Conservation (phyloP, 2,888 invertebrate species). For the Scaeva pyrastri region DNA sequence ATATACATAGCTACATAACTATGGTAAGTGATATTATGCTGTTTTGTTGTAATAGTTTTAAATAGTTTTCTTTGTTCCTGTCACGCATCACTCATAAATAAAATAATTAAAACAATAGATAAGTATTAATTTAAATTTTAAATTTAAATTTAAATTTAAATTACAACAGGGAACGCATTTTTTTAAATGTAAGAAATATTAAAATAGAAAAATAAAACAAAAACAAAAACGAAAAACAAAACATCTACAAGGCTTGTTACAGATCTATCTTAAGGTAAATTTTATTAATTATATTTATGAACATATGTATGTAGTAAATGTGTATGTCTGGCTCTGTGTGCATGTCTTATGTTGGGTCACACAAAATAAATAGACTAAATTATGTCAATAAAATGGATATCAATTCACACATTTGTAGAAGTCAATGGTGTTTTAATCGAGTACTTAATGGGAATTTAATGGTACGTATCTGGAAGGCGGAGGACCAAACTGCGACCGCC, state of each 20-base stretch:
- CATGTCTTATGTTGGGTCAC: constrained; percentile 35
- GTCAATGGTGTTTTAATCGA: constrained; percentile 18
- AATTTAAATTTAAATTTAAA: no score
- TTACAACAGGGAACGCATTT: constrained; percentile 72
- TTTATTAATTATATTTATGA: constrained; percentile 35
- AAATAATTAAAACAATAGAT: constrained; percentile 43
- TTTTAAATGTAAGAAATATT: not conserved
- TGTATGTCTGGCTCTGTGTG: constrained; percentile 47
- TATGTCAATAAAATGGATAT: constrained; percentile 67
- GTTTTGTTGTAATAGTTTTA: constrained; percentile 29
- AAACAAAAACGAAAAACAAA: not conserved
- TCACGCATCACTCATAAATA: constrained; percentile 45
- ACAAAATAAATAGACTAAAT: constrained; percentile 56
- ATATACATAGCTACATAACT: not conserved
- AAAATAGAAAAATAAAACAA: not conserved
- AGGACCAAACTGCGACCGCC: no score
- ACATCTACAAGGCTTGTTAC: constrained; percentile 45
- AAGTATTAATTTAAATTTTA: constrained; percentile 20
- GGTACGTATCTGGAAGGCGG: not conserved
- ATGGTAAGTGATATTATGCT: constrained; percentile 33
- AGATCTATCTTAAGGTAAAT: constrained; percentile 49
- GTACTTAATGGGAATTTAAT: no score
- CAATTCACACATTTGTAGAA: constrained; percentile 68
- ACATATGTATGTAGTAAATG: constrained; percentile 24
- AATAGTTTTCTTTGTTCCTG: constrained; percentile 34